phyloP scores from a whole-genome alignment of 2,113 vertebrate genomes.

The Nettapus auritus region DNA sequence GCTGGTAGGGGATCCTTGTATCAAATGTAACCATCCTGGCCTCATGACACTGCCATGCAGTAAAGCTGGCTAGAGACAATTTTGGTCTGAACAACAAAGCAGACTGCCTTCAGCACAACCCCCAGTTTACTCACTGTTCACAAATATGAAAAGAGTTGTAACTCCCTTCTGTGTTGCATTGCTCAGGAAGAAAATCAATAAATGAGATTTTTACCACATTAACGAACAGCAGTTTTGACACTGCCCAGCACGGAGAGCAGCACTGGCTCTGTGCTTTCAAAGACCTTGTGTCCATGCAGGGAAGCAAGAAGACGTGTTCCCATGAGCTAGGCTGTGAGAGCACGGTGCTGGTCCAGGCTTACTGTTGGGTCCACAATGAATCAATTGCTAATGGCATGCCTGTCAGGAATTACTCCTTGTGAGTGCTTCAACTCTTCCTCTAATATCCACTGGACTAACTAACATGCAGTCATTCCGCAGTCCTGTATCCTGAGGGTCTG shows the following conservation, averaged over 20 bases:
- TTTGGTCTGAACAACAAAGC: not conserved
- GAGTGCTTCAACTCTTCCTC: not conserved
- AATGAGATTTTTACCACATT: not conserved
- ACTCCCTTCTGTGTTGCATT: not conserved
- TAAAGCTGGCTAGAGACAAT: not conserved
- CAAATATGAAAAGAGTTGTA: not conserved
- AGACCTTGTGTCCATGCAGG: not conserved
- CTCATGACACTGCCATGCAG: not conserved
- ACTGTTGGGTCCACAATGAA: not conserved
- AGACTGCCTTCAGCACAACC: not conserved
- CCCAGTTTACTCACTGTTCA: not conserved
- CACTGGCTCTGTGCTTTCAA: not conserved
- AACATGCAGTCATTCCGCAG: not conserved
- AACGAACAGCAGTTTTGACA: not conserved
- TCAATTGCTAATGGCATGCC: not conserved
- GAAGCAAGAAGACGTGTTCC: not conserved
- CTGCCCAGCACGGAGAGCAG: not conserved
- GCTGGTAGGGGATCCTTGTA: not conserved
- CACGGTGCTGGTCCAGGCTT: not conserved
- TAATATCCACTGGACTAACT: not conserved
- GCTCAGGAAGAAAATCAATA: not conserved
- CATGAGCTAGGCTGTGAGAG: not conserved
- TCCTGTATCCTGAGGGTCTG: not conserved
- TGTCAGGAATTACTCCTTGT: not conserved
- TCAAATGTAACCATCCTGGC: no score